Base-by-base conservation (phyloP, 2,113 vertebrate species). In the Gobius niger region DNA sequence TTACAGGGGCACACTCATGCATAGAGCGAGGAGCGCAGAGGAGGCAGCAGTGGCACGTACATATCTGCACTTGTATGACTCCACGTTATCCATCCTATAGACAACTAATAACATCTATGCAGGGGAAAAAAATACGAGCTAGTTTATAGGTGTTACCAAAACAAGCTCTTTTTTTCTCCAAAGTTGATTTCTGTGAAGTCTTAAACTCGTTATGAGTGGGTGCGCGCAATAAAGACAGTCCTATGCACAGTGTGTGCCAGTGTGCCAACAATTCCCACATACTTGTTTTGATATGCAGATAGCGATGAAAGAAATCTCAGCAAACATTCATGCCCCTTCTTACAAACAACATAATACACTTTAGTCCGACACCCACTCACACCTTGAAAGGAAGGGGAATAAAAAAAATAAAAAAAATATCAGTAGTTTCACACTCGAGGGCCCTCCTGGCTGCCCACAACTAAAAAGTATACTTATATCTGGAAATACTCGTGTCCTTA, bases 1-100 rank as follows among this genome's bases (percentile, higher is more conserved):
- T 91, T 92, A 90, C 86, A 88, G 88, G 85, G 85, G 78, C 90
- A 91, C 85, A 85, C 89, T 91, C 89, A 85, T 89, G 89, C 90
- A 91, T 87, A 86, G 88, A 88, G 87, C 73, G 68, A 86, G 75
- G 82, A 70, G 61, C 83, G 75, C 82, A 87, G 76, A 84, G 82
- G 76, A 86, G 87, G 85, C 87, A 87, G 88, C 67, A 54, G 52
- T 24, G 81, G 84, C 86, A 85, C 85, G 87, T 78, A 44, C 82
- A 87, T 86, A 77, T 82, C 73, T 83, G 84, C 86, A 70, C 82
- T 85, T 79, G 77, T 83, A 44, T 83, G 82, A 88, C 85, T 89
- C 76, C 77, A 78, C 75, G 77, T 75, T 81, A 54, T 83, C 68
- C 79, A 82, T 87, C 88, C 80, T 75, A 47, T 47, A 54, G 18